A percentile compares a stretch with the other conserved stretches of the same genome.
These are phyloP conservation scores for Chaenodraco wilsoni DNA, from an alignment of 2,797 vertebrate species.

Conservation along the genomic window DNA sequence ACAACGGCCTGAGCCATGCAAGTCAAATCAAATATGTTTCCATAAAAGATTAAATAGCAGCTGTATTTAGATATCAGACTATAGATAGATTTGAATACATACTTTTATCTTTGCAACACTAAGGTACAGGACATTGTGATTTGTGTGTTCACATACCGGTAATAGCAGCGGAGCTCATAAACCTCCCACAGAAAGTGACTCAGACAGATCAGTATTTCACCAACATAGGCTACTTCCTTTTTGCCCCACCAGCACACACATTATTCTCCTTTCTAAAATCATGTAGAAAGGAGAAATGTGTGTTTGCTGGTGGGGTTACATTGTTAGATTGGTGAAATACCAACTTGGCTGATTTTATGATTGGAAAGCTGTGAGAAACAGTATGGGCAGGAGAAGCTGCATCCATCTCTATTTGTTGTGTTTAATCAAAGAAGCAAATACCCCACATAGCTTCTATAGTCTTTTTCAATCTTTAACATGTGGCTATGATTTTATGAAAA, in stretches of 20 bases:
- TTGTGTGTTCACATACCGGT: neutral
- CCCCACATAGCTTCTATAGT: neutral
- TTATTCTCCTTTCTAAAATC: neutral
- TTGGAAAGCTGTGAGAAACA: neutral
- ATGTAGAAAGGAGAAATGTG: neutral
- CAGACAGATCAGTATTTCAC: constrained; percentile 27
- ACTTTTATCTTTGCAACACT: neutral
- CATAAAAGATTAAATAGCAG: neutral
- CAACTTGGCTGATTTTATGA: no score
- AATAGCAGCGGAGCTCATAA: constrained; percentile 30
- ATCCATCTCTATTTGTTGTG: neutral
- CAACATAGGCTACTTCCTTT: constrained; percentile 11
- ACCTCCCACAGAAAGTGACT: constrained; percentile 52
- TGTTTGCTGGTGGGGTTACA: no score
- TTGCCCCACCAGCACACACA: rapidly evolving
- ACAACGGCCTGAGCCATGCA: neutral
- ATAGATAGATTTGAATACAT: neutral
- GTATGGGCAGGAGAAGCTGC: neutral
- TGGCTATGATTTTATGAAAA: neutral
- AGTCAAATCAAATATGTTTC: neutral
- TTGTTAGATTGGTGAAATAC: no score
- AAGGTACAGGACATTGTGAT: constrained; percentile 25
- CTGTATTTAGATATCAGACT: neutral
- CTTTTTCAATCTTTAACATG: neutral
- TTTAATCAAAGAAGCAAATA: neutral